These are phyloP conservation scores for Euwallacea fornicatus DNA, from an alignment of 1,140 invertebrate species.

Conservation along the genomic window DNA sequence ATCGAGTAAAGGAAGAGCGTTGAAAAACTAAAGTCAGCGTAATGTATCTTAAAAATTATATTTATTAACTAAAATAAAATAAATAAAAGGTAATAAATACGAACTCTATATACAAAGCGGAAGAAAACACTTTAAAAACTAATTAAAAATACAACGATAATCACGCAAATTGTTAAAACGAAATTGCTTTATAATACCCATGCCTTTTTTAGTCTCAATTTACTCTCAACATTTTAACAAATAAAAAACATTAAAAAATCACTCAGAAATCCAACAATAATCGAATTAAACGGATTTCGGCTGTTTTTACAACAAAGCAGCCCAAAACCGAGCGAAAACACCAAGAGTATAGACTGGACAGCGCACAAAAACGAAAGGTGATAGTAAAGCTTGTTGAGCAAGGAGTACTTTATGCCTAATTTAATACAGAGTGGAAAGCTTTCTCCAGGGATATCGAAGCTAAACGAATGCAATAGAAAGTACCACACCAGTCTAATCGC, in stretches of 20 bases:
- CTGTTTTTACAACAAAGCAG: slow-evolving; percentile 36
- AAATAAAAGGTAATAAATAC: slow-evolving; percentile 16
- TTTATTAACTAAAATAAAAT: slow-evolving; percentile 18
- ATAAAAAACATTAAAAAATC: neutral
- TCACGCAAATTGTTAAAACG: too few relatives aligned
- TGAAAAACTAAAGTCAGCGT: too few relatives aligned
- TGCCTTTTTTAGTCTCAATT: neutral
- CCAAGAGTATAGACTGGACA: neutral
- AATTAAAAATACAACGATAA: neutral
- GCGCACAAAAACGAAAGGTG: slow-evolving; percentile 26
- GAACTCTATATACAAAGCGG: slow-evolving; percentile 12
- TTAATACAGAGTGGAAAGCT: slow-evolving; percentile 34
- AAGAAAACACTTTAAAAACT: neutral
- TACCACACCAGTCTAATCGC: neutral
- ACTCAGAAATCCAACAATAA: slow-evolving; percentile 1
- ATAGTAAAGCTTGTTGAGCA: slow-evolving; percentile 20
- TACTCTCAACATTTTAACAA: neutral
- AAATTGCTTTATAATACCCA: too few relatives aligned
- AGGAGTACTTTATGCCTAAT: slow-evolving; percentile 32
- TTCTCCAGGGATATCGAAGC: slow-evolving; percentile 18
- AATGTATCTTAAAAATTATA: slow-evolving; percentile 6
- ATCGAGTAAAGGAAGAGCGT: too few relatives aligned
- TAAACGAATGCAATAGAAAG: slow-evolving; percentile 29
- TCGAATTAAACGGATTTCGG: neutral
- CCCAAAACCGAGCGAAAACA: neutral